phyloP scores from a whole-genome alignment of 2,888 invertebrate species.

The Cylindroiulus punctatus region DNA sequence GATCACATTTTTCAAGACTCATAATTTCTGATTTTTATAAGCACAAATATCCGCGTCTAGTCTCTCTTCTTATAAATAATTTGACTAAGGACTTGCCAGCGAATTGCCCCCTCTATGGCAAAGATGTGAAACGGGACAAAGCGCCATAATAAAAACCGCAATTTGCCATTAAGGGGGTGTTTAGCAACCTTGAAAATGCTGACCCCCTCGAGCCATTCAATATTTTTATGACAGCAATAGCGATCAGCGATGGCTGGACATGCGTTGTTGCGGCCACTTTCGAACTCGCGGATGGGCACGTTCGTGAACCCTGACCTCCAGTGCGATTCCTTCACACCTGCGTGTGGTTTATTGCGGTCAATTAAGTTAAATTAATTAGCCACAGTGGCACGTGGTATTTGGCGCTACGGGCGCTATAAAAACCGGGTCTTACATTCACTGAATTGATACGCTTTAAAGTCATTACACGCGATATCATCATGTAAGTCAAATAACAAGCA shows the following conservation, averaged over 20 bases:
- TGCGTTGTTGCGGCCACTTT: not conserved
- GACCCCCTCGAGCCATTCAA: constrained; percentile 25
- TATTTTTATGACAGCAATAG: not conserved
- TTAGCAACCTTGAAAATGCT: not conserved
- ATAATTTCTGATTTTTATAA: not conserved
- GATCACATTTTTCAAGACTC: not conserved
- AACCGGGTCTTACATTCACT: too few species aligned
- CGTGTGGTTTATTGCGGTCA: constrained; percentile 22
- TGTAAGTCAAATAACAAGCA: too few species aligned
- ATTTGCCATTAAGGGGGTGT: constrained; percentile 12
- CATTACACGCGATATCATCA: too few species aligned
- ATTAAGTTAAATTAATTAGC: constrained; percentile 20
- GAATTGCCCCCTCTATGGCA: not conserved
- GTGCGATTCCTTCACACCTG: not conserved
- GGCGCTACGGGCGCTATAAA: too few species aligned
- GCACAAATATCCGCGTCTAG: not conserved
- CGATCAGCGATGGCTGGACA: constrained; percentile 24
- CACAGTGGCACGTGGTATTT: constrained; percentile 17
- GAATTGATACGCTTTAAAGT: too few species aligned
- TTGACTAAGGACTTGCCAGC: not conserved
- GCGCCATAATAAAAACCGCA: not conserved
- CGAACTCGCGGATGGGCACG: not conserved
- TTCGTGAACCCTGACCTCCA: not conserved
- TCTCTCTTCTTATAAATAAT: not conserved
- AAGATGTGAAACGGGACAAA: not conserved